Base-by-base conservation (phyloP, 2,113 vertebrate species). In the Anarrhichthys ocellatus region DNA sequence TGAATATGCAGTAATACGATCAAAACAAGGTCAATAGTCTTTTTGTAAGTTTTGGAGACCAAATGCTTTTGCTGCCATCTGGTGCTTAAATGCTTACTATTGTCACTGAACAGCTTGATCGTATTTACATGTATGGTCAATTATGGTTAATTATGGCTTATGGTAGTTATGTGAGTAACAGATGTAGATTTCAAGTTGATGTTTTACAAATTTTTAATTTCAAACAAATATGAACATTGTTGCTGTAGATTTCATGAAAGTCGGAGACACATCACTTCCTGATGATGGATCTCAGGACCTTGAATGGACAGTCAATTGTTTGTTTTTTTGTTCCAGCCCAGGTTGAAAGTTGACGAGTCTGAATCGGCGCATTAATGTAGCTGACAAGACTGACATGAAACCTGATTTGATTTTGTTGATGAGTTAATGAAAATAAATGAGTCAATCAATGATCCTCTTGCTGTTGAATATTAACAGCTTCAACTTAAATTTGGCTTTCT, bases 1-100 rank as follows among this genome's bases (percentile, higher is more conserved):
- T 80, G 36, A 74, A 74, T 68, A 61, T 70, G 34, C 18, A 29
- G 40, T 48, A 50, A 46, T 67, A 40, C 54, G 68, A 69, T 85
- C 76, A 64, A 76, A 9, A 73, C 20, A 6, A 32, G 20, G 24
- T 54, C 18, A 48, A 52, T 5, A 38, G 7, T 66, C 11, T 42
- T 76, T n/a, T 64, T 70, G 7, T 11, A 11, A 17, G 14, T 36
- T 22, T 78, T 78, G 42, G 36, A 72, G 52, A n/a, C n/a, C 11
- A 70, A 32, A 48, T 15, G 9, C 6, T 64, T 79, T 74, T 80
- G 36, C 18, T 68, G 36, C 40, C 52, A 54, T 68, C 54, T 80
- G 24, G 48, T 71, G 18, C 1, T 63, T 34, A 40, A 18, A 68
- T 73, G 2, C 2, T 20, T 34, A 52, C 1, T n/a, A 15, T 36